These are phyloP conservation scores for Excalfactoria chinensis DNA, from an alignment of 2,113 vertebrate species.

Conservation along the genomic window DNA sequence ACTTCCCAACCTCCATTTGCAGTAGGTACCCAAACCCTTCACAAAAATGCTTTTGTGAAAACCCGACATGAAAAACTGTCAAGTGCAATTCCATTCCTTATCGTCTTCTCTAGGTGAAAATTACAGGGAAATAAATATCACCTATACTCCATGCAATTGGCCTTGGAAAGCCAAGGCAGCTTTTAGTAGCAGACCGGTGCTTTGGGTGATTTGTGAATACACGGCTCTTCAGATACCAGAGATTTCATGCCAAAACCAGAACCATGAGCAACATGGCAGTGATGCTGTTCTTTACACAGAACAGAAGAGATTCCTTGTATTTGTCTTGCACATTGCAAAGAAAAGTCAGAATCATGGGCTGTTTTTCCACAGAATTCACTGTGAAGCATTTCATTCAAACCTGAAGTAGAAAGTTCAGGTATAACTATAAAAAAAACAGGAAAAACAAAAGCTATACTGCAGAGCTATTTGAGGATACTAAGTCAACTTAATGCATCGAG, in stretches of 20 bases:
- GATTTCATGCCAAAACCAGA: background rate
- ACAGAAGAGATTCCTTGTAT: background rate
- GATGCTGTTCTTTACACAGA: background rate
- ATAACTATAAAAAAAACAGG: background rate
- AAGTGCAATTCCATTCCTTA: background rate
- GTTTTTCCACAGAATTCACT: background rate
- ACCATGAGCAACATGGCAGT: background rate
- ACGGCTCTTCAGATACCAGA: background rate
- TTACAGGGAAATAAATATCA: background rate
- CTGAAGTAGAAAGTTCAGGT: background rate
- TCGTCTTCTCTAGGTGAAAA: background rate
- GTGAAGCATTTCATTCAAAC: background rate
- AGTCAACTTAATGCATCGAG: background rate
- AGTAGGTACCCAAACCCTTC: background rate
- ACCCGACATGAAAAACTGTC: background rate
- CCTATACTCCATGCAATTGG: background rate
- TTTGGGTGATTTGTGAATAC: background rate
- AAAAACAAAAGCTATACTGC: background rate
- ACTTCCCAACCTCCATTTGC: background rate
- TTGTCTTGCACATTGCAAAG: background rate
- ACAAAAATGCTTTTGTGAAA: background rate
- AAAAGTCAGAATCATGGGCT: background rate
- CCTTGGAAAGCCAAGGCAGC: background rate
- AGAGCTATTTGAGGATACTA: slow-evolving; percentile 8
- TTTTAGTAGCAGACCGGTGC: background rate